Evolutionary conservation across 2,113 vertebrate species (phyloP).

Genomic region (Mesembrinibis cayennensis): DNA sequence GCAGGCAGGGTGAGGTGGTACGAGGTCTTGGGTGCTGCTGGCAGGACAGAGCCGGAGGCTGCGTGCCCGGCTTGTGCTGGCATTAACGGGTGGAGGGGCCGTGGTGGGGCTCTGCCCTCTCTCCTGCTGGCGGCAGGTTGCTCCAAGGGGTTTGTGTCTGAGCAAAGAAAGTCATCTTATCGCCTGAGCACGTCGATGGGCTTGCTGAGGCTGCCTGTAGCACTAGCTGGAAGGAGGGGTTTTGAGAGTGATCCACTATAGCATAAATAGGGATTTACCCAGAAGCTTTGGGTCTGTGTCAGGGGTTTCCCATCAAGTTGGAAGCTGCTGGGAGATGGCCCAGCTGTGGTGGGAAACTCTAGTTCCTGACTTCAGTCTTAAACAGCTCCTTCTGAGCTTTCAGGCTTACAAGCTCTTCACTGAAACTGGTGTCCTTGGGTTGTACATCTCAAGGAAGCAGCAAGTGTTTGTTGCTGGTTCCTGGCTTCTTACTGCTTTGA

Average conservation of each 20-base stretch:
- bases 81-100: rapidly evolving
- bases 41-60: background rate
- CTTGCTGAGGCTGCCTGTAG: background rate
- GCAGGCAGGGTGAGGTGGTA: background rate
- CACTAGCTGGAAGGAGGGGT: background rate
- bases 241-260: background rate
- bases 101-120: background rate
- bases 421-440: background rate
- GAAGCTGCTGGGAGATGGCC: background rate
- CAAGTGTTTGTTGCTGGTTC: no score
- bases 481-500: background rate
- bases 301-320: background rate
- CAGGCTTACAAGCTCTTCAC: background rate
- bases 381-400: background rate
- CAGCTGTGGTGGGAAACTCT: background rate
- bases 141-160: background rate
- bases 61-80: background rate
- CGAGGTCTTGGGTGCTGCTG: background rate
- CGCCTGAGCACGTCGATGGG: rapidly evolving
- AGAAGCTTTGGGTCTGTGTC: background rate
- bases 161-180: background rate
- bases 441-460: background rate
- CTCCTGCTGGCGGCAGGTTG: background rate
- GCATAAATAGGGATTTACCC: background rate
- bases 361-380: background rate